Evolutionary conservation across 1,140 invertebrate species (phyloP), one percentile per base, ranked within the genome.

Genomic region (Spodoptera frugiperda): DNA sequence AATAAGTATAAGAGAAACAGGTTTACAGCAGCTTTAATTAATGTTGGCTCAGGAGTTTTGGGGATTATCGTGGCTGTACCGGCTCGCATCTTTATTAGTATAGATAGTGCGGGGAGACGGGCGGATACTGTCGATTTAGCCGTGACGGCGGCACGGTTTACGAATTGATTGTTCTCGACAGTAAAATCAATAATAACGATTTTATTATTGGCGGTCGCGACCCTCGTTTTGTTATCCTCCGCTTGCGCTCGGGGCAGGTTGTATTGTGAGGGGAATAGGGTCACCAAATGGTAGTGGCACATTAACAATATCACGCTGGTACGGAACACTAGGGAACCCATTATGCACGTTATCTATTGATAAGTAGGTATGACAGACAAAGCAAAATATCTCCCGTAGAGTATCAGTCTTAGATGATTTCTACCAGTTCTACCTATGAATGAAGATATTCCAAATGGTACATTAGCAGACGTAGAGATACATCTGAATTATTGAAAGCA

Each of bases 131-230:
- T 81, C 82, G 84, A 93, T 92, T 93, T 89, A 90, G 84, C 82
- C 85, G 84, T 82, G 84, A 84, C 86, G 84, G 83, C 84, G 84
- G 82, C 84, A 85, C 82, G 74, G 84, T 84, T 88, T 88, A 82
- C 77, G 79, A 78, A 90, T 86, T 87, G 87, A 92, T 92, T 92
- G 90, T 91, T 90, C 89, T 88, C 87, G 83, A 84, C 89, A 89
- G 83, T 84, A 89, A 89, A 90, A 93, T 91, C 90, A 89, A 93
- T 93, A 90, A 81, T 89, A 89, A 91, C 87, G 83, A 89, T 88
- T 88, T 88, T 89, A 88, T 89, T 87, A 88, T 88, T 83, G 84
- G 76, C 67, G 73, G 46, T 55, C 61, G 53, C 75, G 74, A 82
- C 82, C 82, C 80, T 81, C 78, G 76, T 61, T 77, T 39, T 67